Evolutionary conservation across 2,888 invertebrate genomes (phyloP), one percentile per base, ranked within the genome.

Genomic region (Caenorhabditis sp.): DNA sequence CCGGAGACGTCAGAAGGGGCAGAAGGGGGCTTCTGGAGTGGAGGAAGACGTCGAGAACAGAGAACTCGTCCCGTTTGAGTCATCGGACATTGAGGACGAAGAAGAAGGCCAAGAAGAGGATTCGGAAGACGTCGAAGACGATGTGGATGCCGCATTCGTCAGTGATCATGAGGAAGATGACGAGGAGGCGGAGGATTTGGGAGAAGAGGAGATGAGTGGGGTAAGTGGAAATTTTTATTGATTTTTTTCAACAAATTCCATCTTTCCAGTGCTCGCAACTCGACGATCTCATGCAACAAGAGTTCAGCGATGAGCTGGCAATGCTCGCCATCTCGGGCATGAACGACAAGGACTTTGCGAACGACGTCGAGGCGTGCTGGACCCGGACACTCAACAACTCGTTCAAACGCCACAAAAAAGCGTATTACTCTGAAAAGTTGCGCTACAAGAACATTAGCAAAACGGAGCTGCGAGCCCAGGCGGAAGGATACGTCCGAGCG

Each of bases 401-500:
- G 92, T 98, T 97, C 92, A 93, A 94, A 71, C 94, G 95, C 82
- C 96, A 96, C 92, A 98, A 98, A 92, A 94, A 95, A 84, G 95
- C 96, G 91, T 98, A 98, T 93, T 98, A 98, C 92, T 95, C 55
- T 0, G 86, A 86, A n/a, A 86, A 87, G 60, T 32, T 85, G 67
- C 83, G 95, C 80, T 96, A 95, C 92, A 93, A 94, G 44, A 94
- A 95, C 92, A 95, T 96, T 51, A 95, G 95, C 90, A 96, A 96
- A 1, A 95, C 95, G 88, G 95, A 96, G 8, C 92, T 97, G 89
- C 94, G 94, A 20, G 94, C 94, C 44, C 96, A 97, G 93, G 96
- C 97, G 0, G 95, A 95, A 91, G 95, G 95, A 62, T 99, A 98
- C 92, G 95, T 98, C 11, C 94, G 95, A 50, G 98, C 97, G 0